phyloP scores from a whole-genome alignment of 2,797 vertebrate genomes.

The Varecia variegata region DNA sequence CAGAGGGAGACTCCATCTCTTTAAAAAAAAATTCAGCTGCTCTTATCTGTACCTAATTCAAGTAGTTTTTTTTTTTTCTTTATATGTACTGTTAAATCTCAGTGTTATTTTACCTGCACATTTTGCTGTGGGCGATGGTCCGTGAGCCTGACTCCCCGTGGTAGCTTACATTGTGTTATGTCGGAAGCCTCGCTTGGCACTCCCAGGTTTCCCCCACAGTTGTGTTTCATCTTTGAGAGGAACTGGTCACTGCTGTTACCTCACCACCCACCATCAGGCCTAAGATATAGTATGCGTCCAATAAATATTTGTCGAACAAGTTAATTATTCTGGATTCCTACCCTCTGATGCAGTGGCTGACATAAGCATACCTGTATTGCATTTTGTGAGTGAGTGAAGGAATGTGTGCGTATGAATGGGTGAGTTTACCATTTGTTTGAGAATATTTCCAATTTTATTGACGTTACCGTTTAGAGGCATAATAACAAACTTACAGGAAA shows the following conservation, averaged over 20 bases:
- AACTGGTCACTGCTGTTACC: not conserved
- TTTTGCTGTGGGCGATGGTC: not conserved
- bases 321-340: not conserved
- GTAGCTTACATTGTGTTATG: rapidly evolving
- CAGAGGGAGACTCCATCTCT: not conserved
- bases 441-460: not conserved
- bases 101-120: not conserved
- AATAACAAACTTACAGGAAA: not conserved
- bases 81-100: not conserved
- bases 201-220: not conserved
- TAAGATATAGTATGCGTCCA: not conserved
- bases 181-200: not conserved
- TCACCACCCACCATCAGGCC: not conserved
- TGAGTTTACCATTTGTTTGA: not conserved
- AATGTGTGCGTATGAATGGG: not conserved
- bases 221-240: not conserved
- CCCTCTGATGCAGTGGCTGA: not conserved
- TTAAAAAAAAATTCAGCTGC: not conserved
- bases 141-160: not conserved
- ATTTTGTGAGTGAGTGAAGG: not conserved
- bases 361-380: not conserved
- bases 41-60: not conserved
- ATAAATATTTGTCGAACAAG: not conserved
- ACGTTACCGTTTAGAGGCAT: not conserved
- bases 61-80: not conserved